A percentile compares a stretch with the other conserved stretches of the same genome.
Evolutionary conservation across 2,888 invertebrate species (phyloP).

Genomic region (Pediacus dermestoides): DNA sequence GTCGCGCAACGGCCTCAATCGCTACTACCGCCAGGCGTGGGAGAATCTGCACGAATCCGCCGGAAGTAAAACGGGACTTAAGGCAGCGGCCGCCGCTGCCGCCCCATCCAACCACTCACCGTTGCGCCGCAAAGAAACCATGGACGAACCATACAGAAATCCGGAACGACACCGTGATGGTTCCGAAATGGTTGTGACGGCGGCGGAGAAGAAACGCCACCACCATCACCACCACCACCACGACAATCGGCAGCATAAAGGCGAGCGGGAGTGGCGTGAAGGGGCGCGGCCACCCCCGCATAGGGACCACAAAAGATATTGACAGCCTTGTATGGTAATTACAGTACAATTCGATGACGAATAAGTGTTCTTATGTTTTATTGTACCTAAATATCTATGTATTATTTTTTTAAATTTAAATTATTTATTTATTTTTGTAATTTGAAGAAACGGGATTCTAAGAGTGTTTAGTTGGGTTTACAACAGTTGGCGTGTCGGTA

Average conservation of each 20-base stretch:
- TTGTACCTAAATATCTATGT: no score
- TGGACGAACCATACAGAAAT: constrained; percentile 61
- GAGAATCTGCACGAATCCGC: constrained; percentile 85
- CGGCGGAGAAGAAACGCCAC: constrained; percentile 61
- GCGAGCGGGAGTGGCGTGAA: constrained; percentile 54
- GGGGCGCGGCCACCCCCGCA: constrained; percentile 53
- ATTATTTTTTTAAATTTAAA: no score
- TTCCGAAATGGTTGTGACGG: constrained; percentile 68
- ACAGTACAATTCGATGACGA: constrained; percentile 45
- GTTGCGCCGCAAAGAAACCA: constrained; percentile 65
- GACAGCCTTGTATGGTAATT: constrained; percentile 45
- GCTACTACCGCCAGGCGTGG: constrained; percentile 90
- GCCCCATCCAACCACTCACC: constrained; percentile 55
- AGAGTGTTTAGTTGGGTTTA: no score
- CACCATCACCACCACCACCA: constrained; percentile 78
- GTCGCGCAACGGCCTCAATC: constrained; percentile 73
- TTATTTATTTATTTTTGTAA: no score
- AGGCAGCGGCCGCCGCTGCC: constrained; percentile 47
- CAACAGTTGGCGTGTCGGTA: no score
- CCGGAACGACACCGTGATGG: constrained; percentile 57
- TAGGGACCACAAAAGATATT: constrained; percentile 55
- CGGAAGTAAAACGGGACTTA: constrained; percentile 54
- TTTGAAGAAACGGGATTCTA: no score
- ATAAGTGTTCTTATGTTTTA: no score
- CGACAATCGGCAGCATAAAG: constrained; percentile 53